phyloP scores from a whole-genome alignment of 2,113 vertebrate species.

The Conger conger region DNA sequence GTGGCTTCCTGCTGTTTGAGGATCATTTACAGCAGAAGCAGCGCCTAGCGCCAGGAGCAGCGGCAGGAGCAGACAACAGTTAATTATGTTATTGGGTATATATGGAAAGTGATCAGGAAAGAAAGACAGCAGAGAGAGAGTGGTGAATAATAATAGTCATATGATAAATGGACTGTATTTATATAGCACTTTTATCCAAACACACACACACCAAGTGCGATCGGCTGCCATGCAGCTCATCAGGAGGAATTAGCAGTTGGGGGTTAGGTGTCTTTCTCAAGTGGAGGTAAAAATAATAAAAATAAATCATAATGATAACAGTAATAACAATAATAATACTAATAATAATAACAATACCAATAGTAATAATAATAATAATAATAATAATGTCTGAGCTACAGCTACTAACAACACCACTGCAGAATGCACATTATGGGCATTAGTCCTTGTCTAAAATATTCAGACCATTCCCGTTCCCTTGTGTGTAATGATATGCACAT shows the following conservation, averaged over 20 bases:
- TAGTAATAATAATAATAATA: too few relatives aligned
- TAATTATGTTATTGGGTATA: neutral
- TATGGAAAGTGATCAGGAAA: neutral
- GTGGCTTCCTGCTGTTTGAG: neutral
- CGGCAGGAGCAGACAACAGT: neutral
- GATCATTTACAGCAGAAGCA: neutral
- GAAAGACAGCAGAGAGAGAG: neutral
- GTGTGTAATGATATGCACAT: slow-evolving; percentile 6
- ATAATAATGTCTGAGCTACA: slow-evolving; percentile 15
- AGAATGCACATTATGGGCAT: neutral
- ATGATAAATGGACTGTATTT: too few relatives aligned
- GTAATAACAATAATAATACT: neutral
- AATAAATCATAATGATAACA: neutral
- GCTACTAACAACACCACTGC: neutral
- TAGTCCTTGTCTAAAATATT: slow-evolving; percentile 10
- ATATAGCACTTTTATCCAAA: too few relatives aligned
- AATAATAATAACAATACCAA: neutral
- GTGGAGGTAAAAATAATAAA: too few relatives aligned
- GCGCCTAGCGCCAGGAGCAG: too few relatives aligned
- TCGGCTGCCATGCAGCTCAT: too few relatives aligned
- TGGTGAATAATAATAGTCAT: too few relatives aligned
- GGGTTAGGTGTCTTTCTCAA: too few relatives aligned
- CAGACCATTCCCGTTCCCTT: neutral
- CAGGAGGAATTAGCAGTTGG: too few relatives aligned
- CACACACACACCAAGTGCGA: too few relatives aligned